Conservation (phyloP, 1,140 invertebrate species). For the Triops cancriformis region DNA sequence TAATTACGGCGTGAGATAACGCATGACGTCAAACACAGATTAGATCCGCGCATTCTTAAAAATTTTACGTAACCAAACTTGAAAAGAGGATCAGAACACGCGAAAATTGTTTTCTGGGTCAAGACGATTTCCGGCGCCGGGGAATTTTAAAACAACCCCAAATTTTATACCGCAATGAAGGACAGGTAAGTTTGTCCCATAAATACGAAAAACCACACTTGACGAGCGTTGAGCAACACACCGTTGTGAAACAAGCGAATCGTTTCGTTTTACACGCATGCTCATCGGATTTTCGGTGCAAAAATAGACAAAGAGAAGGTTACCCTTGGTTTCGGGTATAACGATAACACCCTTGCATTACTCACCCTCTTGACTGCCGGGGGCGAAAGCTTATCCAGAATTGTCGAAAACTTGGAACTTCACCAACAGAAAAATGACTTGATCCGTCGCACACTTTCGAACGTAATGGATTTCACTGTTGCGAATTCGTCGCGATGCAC, state of each 20-base stretch:
- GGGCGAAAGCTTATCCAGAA: neutral
- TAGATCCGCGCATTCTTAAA: neutral
- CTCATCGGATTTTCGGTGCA: neutral
- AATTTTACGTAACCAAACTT: neutral
- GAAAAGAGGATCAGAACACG: neutral
- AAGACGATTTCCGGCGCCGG: too few species aligned
- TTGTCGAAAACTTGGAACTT: neutral
- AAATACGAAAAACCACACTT: neutral
- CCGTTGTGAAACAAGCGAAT: neutral
- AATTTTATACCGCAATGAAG: too few species aligned
- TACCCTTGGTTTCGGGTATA: neutral
- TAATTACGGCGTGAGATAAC: neutral
- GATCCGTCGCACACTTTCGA: neutral
- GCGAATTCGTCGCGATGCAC: neutral
- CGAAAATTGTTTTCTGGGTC: too few species aligned
- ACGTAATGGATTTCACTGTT: neutral
- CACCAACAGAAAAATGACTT: neutral
- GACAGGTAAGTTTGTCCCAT: neutral
- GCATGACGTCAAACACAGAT: neutral
- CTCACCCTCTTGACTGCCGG: neutral
- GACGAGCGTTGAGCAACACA: neutral
- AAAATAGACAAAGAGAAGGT: neutral
- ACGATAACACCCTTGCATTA: conserved; percentile 13
- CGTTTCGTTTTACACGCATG: neutral
- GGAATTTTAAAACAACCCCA: too few species aligned